Evolutionary conservation across 2,113 vertebrate species (phyloP).

Genomic region (Hippocampus guttulatus): DNA sequence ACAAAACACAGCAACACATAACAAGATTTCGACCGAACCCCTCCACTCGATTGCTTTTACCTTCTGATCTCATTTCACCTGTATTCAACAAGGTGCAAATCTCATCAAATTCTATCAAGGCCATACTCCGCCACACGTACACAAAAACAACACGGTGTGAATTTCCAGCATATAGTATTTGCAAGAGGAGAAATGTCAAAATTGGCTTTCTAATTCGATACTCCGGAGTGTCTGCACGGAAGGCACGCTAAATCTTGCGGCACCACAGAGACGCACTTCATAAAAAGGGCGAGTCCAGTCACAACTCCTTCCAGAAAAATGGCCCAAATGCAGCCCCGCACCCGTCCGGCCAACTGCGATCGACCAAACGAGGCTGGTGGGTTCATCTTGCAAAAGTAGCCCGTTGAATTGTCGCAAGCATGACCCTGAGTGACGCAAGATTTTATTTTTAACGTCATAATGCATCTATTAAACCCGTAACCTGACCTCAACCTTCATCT

Average conservation of each 20-base stretch:
- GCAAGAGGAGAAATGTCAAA: no score
- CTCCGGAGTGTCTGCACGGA: no score
- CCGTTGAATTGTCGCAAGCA: neutral
- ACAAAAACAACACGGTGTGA: neutral
- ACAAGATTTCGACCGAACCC: constrained; percentile 29
- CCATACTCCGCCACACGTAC: neutral
- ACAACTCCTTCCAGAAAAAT: no score
- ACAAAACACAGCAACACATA: constrained; percentile 12
- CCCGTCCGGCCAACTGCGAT: no score
- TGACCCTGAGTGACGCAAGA: neutral
- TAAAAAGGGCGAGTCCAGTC: no score
- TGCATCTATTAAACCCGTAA: neutral
- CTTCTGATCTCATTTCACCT: constrained; percentile 38
- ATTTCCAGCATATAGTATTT: neutral
- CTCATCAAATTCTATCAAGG: constrained; percentile 11
- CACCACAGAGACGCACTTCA: no score
- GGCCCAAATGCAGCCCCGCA: no score
- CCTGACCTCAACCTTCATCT: neutral
- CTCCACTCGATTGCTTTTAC: constrained; percentile 1
- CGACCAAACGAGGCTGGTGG: no score
- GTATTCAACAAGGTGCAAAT: constrained; percentile 26
- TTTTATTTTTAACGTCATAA: neutral
- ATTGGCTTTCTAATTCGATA: no score
- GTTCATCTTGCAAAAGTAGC: no score
- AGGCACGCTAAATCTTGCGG: no score